Evolutionary conservation across 2,113 vertebrate genomes (phyloP).

Genomic region (Heterocephalus glaber): DNA sequence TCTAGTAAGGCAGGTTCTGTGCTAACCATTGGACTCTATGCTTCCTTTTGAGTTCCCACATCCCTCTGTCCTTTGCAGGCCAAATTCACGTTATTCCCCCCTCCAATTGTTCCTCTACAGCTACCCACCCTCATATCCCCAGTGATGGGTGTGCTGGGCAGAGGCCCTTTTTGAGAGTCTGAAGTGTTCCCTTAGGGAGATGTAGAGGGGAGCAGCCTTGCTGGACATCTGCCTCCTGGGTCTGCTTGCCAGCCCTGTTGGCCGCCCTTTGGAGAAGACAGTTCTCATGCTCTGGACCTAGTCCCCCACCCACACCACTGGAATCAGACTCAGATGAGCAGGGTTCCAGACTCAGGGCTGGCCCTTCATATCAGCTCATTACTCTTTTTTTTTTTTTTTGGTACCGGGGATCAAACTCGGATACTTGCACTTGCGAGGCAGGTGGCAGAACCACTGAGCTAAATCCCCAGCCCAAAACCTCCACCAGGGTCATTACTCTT

Average conservation of each 20-base stretch:
- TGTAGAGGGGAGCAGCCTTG: rapidly evolving
- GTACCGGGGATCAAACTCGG: too few relatives aligned
- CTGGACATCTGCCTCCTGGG: background rate
- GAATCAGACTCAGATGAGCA: background rate
- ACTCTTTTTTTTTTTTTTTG: too few relatives aligned
- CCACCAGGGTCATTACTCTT: too few relatives aligned
- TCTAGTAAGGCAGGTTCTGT: background rate
- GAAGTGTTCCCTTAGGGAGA: background rate
- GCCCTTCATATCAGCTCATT: background rate
- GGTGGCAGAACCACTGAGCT: too few relatives aligned
- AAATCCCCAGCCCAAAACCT: too few relatives aligned
- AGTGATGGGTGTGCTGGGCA: background rate
- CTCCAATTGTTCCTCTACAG: too few relatives aligned
- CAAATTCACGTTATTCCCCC: background rate
- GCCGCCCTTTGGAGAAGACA: background rate
- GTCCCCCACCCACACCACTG: rapidly evolving
- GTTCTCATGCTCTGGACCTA: rapidly evolving
- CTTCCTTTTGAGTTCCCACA: background rate
- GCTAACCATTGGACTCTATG: background rate
- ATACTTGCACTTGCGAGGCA: too few relatives aligned
- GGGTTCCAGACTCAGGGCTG: rapidly evolving
- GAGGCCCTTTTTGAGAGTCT: too few relatives aligned
- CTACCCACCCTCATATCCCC: rapidly evolving
- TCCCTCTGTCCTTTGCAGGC: background rate
- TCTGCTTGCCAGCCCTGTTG: background rate